Conservation (phyloP, 2,797 vertebrate genomes). For the Artibeus lituratus region DNA sequence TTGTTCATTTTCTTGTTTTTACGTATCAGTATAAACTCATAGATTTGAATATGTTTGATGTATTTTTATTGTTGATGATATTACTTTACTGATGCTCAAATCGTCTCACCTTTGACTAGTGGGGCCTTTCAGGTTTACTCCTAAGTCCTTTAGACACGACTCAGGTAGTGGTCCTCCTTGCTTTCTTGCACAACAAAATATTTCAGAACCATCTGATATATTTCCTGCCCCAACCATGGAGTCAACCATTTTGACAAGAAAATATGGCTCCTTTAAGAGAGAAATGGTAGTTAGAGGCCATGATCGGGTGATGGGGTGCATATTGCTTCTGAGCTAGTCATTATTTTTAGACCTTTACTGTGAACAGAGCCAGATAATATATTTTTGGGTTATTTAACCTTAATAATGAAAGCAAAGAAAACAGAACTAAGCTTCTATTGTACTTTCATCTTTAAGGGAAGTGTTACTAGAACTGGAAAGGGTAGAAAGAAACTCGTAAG, state of each 20-base stretch:
- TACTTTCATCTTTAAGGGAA: not conserved
- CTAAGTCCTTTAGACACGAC: not conserved
- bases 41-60: not conserved
- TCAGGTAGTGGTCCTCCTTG: not conserved
- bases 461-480: not conserved
- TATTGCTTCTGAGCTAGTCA: not conserved
- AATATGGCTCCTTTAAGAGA: not conserved
- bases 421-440: not conserved
- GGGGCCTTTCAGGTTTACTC: not conserved
- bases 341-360: not conserved
- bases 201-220: not conserved
- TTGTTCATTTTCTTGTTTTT: not conserved
- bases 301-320: not conserved
- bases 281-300: not conserved
- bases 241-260: not conserved
- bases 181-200: not conserved
- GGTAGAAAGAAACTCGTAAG: not conserved
- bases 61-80: not conserved
- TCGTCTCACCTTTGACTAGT: not conserved
- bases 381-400: conserved; percentile 2
- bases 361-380: not conserved
- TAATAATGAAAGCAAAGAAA: not conserved
- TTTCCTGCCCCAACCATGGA: not conserved
- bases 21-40: not conserved
- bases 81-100: not conserved